A percentile compares a stretch with the other conserved stretches of the same genome.
These are phyloP conservation scores for Sylvilagus bachmani DNA, from an alignment of 2,113 vertebrate species.

Conservation along the genomic window DNA sequence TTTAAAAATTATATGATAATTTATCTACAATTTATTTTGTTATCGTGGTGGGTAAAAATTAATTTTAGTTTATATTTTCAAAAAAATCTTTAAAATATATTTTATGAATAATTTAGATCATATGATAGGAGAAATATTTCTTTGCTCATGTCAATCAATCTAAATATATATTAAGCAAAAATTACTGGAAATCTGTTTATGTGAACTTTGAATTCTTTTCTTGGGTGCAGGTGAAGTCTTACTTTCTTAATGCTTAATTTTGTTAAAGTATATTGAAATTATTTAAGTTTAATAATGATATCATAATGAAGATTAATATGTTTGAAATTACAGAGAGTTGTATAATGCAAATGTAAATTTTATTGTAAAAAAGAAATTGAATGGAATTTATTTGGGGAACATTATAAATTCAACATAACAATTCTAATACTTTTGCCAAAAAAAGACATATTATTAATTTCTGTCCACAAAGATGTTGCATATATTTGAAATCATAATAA, in stretches of 20 bases:
- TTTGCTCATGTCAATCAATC: neutral
- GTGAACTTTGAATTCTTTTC: neutral
- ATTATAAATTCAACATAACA: neutral
- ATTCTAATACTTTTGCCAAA: neutral
- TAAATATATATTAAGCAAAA: neutral
- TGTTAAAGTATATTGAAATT: neutral
- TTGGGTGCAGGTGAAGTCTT: neutral
- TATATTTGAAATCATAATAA: neutral
- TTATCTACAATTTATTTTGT: neutral
- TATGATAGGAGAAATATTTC: neutral
- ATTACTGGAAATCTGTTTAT: neutral
- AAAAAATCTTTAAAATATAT: neutral
- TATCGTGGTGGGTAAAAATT: neutral
- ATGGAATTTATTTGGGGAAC: neutral
- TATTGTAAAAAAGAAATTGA: neutral
- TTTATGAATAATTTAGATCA: neutral
- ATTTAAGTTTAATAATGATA: neutral
- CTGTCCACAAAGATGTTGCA: neutral
- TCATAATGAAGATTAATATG: neutral
- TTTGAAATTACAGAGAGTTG: neutral
- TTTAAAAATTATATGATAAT: slow-evolving; percentile 9
- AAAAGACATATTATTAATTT: neutral
- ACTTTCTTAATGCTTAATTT: neutral
- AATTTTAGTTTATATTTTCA: neutral
- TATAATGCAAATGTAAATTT: neutral